phyloP scores from a whole-genome alignment of 2,113 vertebrate species.

The Perccottus glenii region DNA sequence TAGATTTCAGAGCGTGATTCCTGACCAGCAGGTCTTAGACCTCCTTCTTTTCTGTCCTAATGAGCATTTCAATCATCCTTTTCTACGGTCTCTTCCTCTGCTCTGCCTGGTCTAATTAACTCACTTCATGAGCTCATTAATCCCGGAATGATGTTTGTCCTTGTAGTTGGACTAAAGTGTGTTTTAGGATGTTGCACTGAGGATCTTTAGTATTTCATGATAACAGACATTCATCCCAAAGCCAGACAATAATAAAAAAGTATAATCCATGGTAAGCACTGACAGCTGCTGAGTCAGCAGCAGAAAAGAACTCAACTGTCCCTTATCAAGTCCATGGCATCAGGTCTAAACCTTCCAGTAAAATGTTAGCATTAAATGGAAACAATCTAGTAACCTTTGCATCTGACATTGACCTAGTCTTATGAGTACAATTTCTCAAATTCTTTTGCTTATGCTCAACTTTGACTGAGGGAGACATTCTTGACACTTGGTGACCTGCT shows the following conservation, averaged over 20 bases:
- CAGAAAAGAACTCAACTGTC: no score
- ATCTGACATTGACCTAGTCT: not conserved
- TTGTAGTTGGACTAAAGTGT: not conserved
- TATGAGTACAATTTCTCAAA: not conserved
- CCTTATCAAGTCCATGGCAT: not conserved
- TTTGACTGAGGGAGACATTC: not conserved
- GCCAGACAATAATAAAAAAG: no score
- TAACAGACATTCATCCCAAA: no score
- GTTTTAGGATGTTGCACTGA: not conserved
- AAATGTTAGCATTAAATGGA: not conserved
- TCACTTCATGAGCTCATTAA: not conserved
- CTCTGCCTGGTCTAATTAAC: conserved; percentile 48
- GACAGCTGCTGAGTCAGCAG: no score
- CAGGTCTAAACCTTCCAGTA: not conserved
- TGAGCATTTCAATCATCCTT: conserved; percentile 25
- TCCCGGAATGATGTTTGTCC: not conserved
- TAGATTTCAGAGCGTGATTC: conserved; percentile 41
- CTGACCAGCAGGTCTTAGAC: conserved; percentile 44
- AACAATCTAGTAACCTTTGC: conserved; percentile 7
- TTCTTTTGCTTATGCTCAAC: conserved; percentile 8
- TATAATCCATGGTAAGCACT: no score
- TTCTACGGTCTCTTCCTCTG: conserved; percentile 28
- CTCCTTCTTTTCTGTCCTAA: conserved; percentile 25
- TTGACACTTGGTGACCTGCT: not conserved
- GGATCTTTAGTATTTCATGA: not conserved